Evolutionary conservation across 2,888 invertebrate genomes (phyloP), one percentile per base, ranked within the genome.

Genomic region (Prosapia bicincta): DNA sequence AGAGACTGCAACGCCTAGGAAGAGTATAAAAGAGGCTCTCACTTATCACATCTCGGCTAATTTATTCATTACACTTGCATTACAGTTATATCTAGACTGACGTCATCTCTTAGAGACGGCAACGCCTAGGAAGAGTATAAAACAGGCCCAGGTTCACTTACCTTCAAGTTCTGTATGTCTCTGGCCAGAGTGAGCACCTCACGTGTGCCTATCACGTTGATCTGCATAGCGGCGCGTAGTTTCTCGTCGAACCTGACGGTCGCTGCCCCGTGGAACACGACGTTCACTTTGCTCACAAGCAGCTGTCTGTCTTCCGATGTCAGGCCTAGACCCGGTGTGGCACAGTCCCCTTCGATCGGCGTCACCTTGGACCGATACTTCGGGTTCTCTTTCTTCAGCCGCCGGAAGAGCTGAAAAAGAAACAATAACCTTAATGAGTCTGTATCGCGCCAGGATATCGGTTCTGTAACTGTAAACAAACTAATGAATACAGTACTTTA

Each of bases 171-270:
- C 75, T 87, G 86, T 83, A 95, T 93, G 71, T 90, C 86, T 79
- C 90, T 88, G 77, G 92, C 90, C 6, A 96, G 86, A 30, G 91
- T 89, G 9, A 96, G 83, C 15, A 95, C 88, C 69, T 93, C 90
- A 79, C 90, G 89, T 0, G 94, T 92, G 0, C 93, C 95, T 23
- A 89, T 86, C 1, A 96, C 92, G 84, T 96, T 96, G 82, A 94
- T 94, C 69, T 89, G 88, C 43, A 94, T 88, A 0, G 96, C 94
- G 1, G 90, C 85, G 83, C 91, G 89, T 0, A 97, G 86, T 68
- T 91, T 91, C 83, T 96, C 96, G 83, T 96, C 94, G 82, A 97
- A 97, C 81, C 92, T 90, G 7, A 98, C 94, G 0, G 97, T 97
- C 0, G 98, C 98, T 0, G 98, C 98, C 7, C 93, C 93, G 83